Base-by-base conservation (phyloP, 2,113 vertebrate species). In the Vulpes vulpes region DNA sequence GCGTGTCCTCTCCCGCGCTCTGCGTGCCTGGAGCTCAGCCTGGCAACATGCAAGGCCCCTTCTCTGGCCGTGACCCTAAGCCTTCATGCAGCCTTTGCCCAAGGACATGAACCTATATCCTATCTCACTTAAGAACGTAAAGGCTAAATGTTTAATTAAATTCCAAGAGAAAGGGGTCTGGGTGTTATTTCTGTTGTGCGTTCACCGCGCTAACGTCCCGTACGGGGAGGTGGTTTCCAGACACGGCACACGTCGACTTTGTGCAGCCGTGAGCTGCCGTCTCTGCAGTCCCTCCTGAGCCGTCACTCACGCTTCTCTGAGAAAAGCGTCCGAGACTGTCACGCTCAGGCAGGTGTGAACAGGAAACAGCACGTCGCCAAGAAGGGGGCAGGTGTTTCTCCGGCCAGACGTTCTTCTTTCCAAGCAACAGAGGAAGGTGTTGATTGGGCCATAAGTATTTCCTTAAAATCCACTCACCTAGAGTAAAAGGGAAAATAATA, bases 211-310 rank as follows among this genome's bases (percentile, higher is more conserved):
- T 32, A 32, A 9, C 35, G 1, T 25, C 3, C 4, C 9, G 5
- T 53, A 5, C 10, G 23, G 10, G 8, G 19, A 12, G n/a, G 23
- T 8, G 11, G 6, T 22, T 59, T 30, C 22, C 43, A 16, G 30
- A 32, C 53, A 4, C 17, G 7, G 10, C 0, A 1, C 57, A 69
- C 1, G 35, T 3, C 20, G 10, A n/a, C 55, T 84, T 6, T 25
- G 64, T 2, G 12, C 8, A 30, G 4, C 5, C 6, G 16, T 2
- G 3, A 2, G 4, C 30, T 1, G 12, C 15, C 22, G 8, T 84
- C 11, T 25, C 51, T 43, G 49, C 17, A 5, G 17, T 30, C 51
- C 16, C 22, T 20, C 3, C 20, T 23, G 76, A 30, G 7, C 15
- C 7, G 8, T 38, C 35, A 2, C 38, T 43, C 64, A 32, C 49